These are phyloP conservation scores for Nasonovia ribisnigri DNA, from an alignment of 2,888 invertebrate genomes.

Conservation along the genomic window DNA sequence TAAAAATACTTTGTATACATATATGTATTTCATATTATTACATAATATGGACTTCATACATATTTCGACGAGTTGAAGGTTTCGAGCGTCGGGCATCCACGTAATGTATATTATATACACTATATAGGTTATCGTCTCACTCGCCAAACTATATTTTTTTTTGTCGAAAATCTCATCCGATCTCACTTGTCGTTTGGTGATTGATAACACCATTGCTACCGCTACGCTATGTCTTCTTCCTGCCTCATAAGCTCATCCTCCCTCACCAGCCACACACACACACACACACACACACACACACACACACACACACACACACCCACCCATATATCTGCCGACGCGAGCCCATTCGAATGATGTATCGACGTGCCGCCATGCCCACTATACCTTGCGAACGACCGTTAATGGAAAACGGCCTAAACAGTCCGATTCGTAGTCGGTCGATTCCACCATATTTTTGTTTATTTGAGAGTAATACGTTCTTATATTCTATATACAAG, in stretches of 20 bases:
- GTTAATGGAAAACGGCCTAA: conserved; percentile 25
- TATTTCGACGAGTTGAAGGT: neutral
- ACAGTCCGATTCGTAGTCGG: neutral
- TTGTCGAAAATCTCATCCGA: conserved; percentile 13
- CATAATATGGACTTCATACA: neutral
- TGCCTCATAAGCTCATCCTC: neutral
- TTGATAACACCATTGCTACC: conserved; percentile 27
- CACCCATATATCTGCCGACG: neutral
- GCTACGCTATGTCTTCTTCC: conserved; percentile 3
- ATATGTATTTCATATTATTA: neutral
- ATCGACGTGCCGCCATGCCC: neutral
- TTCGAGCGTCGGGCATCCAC: neutral
- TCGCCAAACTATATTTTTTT: neutral
- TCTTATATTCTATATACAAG: neutral
- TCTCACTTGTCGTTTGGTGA: conserved; percentile 29
- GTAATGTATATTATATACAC: neutral
- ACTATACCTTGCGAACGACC: neutral
- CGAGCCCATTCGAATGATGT: neutral
- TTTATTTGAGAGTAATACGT: neutral
- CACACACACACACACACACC: neutral
- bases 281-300: neutral
- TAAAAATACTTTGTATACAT: neutral
- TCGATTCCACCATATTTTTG: neutral
- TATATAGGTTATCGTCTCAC: neutral
- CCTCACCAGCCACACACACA: neutral